Evolutionary conservation across 2,888 invertebrate species (phyloP), one percentile per base, ranked within the genome.

Genomic region (Cerastis rubricosa): DNA sequence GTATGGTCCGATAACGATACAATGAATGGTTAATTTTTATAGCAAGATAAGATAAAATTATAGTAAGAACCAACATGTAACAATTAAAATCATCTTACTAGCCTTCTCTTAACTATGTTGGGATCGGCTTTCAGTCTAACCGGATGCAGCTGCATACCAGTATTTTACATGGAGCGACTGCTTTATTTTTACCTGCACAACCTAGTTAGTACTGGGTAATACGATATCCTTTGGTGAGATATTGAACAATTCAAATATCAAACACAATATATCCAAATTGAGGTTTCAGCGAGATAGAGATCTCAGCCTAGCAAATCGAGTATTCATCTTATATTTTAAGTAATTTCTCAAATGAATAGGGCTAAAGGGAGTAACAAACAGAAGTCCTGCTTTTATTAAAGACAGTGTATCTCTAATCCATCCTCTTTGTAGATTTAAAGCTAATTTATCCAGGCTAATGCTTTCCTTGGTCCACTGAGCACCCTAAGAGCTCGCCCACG

Each of bases 391-490:
- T 73, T 70, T 70, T 66, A 66, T 54, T 63, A 47, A 73, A 73
- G 61, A 79, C 69, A 66, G 57, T 72, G 40, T 65, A 66, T 81
- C 40, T 61, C 47, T 63, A 81, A 84, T 80, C 68, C 40, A n/a
- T 61, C 49, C 17, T 29, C 57, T 75, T 75, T 65, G 85, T 71
- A 71, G 49, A 75, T 75, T 84, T 80, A 80, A 84, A 66, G 80
- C 69, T 80, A 80, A 84, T 81, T 84, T 71, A 65, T 75, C 61
- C 68, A 66, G 51, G 71, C 59, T 78, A 69, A 85, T 76, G 71
- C 63, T 49, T 72, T 63, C n/a, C 71, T 73, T 83, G 64, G 65
- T 80, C 47, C 43, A 59, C 47, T 66, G 76, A 72, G 45, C 69
- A 67, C 64, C 63, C 61, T 74, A 51, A 74, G 54, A 64, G 64